Evolutionary conservation across 37 sponge, comb jelly and placozoan species (phyloP).

Genomic region (Hormiphora californensis): DNA sequence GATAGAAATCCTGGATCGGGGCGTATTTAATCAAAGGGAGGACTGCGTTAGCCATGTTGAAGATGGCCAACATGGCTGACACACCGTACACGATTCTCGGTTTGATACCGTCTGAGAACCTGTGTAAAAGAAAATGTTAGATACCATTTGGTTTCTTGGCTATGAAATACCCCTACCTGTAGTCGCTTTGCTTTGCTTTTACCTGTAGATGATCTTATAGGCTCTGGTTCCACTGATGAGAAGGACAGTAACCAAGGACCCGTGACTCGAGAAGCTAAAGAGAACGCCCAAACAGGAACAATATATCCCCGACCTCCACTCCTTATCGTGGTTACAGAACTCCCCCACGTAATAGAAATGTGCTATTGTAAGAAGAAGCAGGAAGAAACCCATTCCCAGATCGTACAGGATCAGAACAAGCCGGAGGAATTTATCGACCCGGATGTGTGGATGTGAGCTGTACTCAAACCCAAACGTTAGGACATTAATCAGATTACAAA

Average conservation of each 20-base stretch:
- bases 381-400: not conserved
- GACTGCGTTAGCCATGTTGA: not conserved
- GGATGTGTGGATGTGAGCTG: too few species aligned
- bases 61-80: not conserved
- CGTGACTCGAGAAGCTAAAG: constrained; percentile 10
- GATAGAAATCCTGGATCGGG: too few species aligned
- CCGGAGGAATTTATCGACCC: not conserved
- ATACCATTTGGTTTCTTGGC: too few species aligned
- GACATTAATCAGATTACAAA: too few species aligned
- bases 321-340: not conserved
- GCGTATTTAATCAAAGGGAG: not conserved
- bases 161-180: too few species aligned
- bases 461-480: too few species aligned
- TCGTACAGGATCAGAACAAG: not conserved
- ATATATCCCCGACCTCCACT: not conserved
- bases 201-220: not conserved
- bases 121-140: too few species aligned
- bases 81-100: not conserved
- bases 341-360: not conserved
- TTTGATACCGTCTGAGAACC: not conserved
- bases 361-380: not conserved
- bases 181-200: too few species aligned
- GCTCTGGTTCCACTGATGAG: constrained; percentile 2
- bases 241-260: not conserved
- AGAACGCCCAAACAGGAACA: not conserved